These are phyloP conservation scores for Alethe castanea DNA, from an alignment of 2,113 vertebrate species.

Conservation along the genomic window DNA sequence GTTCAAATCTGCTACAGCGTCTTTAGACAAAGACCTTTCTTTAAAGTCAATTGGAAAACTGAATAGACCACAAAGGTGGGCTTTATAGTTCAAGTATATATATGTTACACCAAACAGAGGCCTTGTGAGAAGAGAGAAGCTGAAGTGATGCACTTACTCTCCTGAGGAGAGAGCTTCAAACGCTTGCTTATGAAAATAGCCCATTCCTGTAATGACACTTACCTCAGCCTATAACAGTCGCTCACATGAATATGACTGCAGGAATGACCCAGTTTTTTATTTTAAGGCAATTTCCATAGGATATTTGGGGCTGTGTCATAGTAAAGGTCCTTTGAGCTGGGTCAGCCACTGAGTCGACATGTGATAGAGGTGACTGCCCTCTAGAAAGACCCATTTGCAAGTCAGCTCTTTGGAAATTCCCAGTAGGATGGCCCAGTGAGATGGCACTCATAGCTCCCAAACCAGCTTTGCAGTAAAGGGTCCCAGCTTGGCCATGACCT, in stretches of 20 bases:
- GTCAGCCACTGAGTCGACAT: background rate
- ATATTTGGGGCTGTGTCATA: background rate
- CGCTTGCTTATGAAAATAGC: background rate
- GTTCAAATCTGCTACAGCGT: slow-evolving; percentile 2
- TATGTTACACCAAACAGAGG: background rate
- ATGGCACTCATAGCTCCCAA: background rate
- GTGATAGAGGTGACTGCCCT: background rate
- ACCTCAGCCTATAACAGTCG: background rate
- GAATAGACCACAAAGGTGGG: background rate
- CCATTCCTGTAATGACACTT: background rate
- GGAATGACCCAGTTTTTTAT: slow-evolving; percentile 28
- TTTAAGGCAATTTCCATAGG: background rate
- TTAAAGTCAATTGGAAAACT: background rate
- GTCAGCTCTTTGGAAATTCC: background rate
- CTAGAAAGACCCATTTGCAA: background rate
- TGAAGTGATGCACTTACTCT: background rate
- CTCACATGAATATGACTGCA: background rate
- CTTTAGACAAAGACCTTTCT: slow-evolving; percentile 14
- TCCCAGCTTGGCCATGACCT: background rate
- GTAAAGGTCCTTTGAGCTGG: background rate
- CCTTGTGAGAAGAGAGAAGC: background rate
- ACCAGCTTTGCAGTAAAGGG: background rate
- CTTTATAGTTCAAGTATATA: background rate
- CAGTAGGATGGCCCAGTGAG: background rate
- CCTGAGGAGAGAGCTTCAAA: background rate